Conservation (phyloP, 2,888 invertebrate species). For the Heteromurus nitidus region DNA sequence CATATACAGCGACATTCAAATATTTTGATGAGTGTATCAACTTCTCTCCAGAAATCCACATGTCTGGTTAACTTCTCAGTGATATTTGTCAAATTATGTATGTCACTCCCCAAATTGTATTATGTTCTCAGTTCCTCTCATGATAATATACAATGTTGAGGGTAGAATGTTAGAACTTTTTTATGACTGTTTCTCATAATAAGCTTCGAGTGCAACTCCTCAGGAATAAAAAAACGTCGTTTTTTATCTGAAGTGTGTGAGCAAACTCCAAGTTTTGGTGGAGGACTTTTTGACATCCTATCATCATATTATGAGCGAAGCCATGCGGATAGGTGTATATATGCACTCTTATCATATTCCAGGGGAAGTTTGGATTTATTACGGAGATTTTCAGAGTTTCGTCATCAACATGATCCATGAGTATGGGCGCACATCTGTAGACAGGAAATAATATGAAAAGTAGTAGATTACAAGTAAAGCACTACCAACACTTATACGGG, state of each 20-base stretch:
- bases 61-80: conserved; percentile 23
- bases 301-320: background rate
- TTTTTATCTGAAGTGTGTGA: background rate
- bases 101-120: conserved; percentile 6
- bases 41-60: conserved; percentile 12
- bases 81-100: conserved; percentile 26
- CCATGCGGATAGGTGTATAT: too few species aligned
- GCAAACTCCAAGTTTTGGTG: background rate
- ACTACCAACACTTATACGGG: too few species aligned
- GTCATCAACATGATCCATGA: conserved; percentile 17
- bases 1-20: conserved; percentile 39
- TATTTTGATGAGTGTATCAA: conserved; percentile 50
- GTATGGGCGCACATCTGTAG: background rate
- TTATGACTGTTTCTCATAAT: background rate
- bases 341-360: conserved; percentile 14
- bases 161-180: background rate
- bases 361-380: conserved; percentile 25
- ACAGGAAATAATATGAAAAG: background rate
- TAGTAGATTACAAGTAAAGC: background rate
- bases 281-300: conserved; percentile 1
- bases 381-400: conserved; percentile 25
- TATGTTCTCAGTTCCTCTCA: too few species aligned
- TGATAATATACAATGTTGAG: too few species aligned
- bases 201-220: background rate
- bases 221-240: background rate